Base-by-base conservation (phyloP, 37 sponge, comb jelly and placozoan species). In the Chondrilla cf. caribensis region DNA sequence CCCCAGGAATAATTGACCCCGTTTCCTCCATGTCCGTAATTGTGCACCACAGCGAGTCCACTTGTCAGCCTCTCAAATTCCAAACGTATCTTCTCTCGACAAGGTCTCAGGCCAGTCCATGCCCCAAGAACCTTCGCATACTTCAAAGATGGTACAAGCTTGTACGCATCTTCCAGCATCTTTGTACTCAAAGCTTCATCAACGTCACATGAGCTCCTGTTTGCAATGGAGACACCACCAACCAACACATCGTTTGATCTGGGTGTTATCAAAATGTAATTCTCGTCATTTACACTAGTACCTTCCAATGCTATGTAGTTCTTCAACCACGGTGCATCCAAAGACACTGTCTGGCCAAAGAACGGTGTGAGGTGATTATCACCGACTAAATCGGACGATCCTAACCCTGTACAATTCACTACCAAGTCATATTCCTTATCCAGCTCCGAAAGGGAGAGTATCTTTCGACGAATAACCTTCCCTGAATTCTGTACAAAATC, bases 301-400 rank as follows among this genome's bases (percentile, higher is more conserved):
- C 15, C 29, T 6, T 55, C 35, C 40, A 17, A 8, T 17, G 0
- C 6, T 18, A 71, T 83, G 35, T 76, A 72, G 76, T 83, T 28
- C 58, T 83, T 83, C 33, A 83, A 58, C 84, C 84, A 83, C 22
- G 84, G 84, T 41, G 84, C 84, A 22, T n/a, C 22, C 47, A 81
- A 5, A 24, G 31, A 4, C 75, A 83, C 24, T 6, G 37, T 5
- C 58, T 83, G 84, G 9, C 84, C 84, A 68, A 42, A 68, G 54
- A 44, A 21, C 0, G 84, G 84, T 7, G 31, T 32, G 17, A 83
- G 36, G 4, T 35, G 19, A 18, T 2, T 35, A 58, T 83, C 84
- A 38, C 44, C 76, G 32, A 18, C 26, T 17, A 83, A 59, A 11
- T 70, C 33, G 8, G 14, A 7, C 76, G 84, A 36, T 72, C 75